Base-by-base conservation (phyloP, 2,888 invertebrate genomes). In the Automeris io region DNA sequence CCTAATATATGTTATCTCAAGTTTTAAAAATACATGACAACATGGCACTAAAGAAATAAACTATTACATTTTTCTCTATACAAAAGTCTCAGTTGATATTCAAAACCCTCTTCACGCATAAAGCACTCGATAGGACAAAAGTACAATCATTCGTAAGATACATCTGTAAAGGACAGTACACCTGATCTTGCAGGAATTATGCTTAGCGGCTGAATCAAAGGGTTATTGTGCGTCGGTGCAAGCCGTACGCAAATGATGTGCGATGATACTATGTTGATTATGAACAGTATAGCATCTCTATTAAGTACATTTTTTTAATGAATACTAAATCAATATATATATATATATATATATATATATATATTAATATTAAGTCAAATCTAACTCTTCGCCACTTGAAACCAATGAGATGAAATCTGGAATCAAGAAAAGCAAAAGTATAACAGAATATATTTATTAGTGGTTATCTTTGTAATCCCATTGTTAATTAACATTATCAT, bases 141-240 rank as follows among this genome's bases (percentile, higher is more conserved):
- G 34, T 34, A 34, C 34, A 34, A 22, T 40, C 37, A 46, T 44
- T 50, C 29, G 8, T 29, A 29, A 29, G 29, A 29, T 44, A 43
- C 43, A 42, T 45, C 44, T 33, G 41, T 25, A 41, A 13, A 44
- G 45, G 46, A 33, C 36, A 37, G 34, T 35, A 22, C 39, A 39
- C 39, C 40, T 40, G 45, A 42, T 42, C 33, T 35, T 44, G 39
- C 16, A 29, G 29, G n/a, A 47, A 23, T 26, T 35, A 35, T 23
- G 29, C 29, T 16, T 33, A 36, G 64, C 64, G 70, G 70, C 57
- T 48, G 39, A 35, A 49, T 67, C 69, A 64, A 64, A 72, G 70
- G 57, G 43, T 47, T 55, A 72, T 70, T 71, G 71, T 73, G 62
- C 52, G 45, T 49, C 29, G 6, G 29, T 16, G 29, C 3, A n/a